Conservation (phyloP, 1,140 invertebrate genomes). For the Philaenus spumarius region DNA sequence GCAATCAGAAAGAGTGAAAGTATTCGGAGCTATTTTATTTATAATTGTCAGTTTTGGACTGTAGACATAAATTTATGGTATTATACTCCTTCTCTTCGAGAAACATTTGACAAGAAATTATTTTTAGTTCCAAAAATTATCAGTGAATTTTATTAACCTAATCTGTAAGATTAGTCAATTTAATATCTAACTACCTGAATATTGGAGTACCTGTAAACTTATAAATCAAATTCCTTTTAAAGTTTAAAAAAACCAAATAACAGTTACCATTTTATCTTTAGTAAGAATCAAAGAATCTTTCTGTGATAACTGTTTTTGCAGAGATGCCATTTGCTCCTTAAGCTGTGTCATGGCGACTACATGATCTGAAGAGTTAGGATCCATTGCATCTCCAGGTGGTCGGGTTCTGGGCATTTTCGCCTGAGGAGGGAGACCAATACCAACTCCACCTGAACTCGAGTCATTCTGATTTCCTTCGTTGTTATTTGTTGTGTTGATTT, state of each 20-base stretch:
- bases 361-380: constrained; percentile 87
- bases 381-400: constrained; percentile 43
- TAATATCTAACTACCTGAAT: not conserved
- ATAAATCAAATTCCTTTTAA: no score
- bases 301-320: constrained; percentile 80
- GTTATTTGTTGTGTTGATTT: constrained; percentile 7
- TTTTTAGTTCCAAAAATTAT: not conserved
- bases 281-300: constrained; percentile 82
- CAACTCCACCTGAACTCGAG: constrained; percentile 6
- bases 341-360: constrained; percentile 91
- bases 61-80: no score
- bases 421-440: constrained; percentile 29
- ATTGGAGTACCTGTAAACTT: not conserved
- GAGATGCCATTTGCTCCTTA: constrained; percentile 84
- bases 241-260: not conserved
- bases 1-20: no score
- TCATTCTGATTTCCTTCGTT: constrained; percentile 5
- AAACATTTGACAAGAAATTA: no score
- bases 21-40: no score
- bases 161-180: no score
- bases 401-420: constrained; percentile 41
- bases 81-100: no score
- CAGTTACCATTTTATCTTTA: constrained; percentile 82
- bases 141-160: not conserved
- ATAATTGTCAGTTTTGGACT: no score